These are phyloP conservation scores for Trachelus iudaicus DNA, from an alignment of 2,888 invertebrate species.

Conservation along the genomic window DNA sequence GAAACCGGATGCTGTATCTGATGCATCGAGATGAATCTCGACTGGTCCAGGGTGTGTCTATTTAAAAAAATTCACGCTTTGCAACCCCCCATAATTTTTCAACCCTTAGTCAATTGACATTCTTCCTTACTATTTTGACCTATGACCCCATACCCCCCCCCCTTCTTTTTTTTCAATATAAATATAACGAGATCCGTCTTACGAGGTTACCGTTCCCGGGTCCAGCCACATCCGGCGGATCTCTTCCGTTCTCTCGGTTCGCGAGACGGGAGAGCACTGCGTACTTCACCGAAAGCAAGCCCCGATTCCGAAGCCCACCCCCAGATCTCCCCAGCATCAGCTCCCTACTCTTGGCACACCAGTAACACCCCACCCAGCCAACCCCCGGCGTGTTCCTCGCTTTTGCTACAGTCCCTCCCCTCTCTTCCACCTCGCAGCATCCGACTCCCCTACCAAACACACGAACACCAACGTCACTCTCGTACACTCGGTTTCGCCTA, in stretches of 20 bases:
- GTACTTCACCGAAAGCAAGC: constrained; percentile 48
- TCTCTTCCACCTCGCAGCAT: constrained; percentile 23
- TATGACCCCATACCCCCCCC: too few species aligned
- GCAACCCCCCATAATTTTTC: too few species aligned
- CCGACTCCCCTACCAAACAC: constrained; percentile 11
- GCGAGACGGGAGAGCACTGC: constrained; percentile 55
- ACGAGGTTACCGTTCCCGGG: too few species aligned
- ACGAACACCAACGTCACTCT: neutral
- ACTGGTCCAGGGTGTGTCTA: too few species aligned
- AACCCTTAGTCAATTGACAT: too few species aligned
- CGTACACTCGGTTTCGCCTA: neutral
- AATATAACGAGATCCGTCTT: too few species aligned
- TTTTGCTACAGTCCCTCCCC: constrained; percentile 3
- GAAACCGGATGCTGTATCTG: too few species aligned
- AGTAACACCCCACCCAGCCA: constrained; percentile 14
- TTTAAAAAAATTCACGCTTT: too few species aligned
- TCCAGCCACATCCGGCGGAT: too few species aligned
- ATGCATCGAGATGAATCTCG: too few species aligned
- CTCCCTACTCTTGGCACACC: constrained; percentile 28
- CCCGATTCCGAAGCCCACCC: constrained; percentile 37
- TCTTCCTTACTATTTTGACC: too few species aligned
- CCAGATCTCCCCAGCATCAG: constrained; percentile 24
- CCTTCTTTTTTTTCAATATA: too few species aligned
- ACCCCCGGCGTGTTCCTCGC: constrained; percentile 6
- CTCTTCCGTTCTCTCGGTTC: constrained; percentile 44